A percentile compares a stretch with the other conserved stretches of the same genome.
These are phyloP conservation scores for Brachionus rubens DNA, from an alignment of 1,140 invertebrate species.

Conservation along the genomic window DNA sequence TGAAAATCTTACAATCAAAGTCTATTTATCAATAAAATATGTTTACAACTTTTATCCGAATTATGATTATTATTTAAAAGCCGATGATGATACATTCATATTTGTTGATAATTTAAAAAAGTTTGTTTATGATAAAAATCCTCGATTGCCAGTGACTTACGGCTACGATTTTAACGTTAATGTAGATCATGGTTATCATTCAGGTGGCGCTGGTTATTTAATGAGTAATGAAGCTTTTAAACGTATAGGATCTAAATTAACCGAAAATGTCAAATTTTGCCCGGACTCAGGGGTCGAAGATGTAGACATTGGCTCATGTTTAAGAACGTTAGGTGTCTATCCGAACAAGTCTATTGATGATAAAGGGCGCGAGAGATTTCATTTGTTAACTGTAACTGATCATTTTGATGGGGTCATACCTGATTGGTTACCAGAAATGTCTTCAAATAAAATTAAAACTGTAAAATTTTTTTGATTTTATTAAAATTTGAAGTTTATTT, in stretches of 20 bases:
- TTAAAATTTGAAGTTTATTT: not conserved
- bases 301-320: conserved; percentile 86
- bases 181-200: conserved; percentile 51
- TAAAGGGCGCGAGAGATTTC: conserved; percentile 79
- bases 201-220: conserved; percentile 72
- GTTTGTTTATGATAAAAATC: conserved; percentile 47
- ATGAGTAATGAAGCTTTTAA: conserved; percentile 66
- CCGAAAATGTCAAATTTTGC: not conserved
- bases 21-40: conserved; percentile 63
- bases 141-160: conserved; percentile 54
- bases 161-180: conserved; percentile 57
- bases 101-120: conserved; percentile 50
- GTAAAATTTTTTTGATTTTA: not conserved
- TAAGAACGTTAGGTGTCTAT: conserved; percentile 78
- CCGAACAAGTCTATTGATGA: conserved; percentile 81
- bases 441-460: conserved; percentile 25
- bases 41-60: conserved; percentile 65
- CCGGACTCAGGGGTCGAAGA: conserved; percentile 69
- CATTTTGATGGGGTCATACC: conserved; percentile 36
- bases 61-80: conserved; percentile 53
- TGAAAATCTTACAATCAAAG: conserved; percentile 50
- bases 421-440: not conserved
- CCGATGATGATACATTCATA: conserved; percentile 52
- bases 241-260: conserved; percentile 62
- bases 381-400: conserved; percentile 56